Base-by-base conservation (phyloP, 2,888 invertebrate species). In the Epinotia brunnichana region DNA sequence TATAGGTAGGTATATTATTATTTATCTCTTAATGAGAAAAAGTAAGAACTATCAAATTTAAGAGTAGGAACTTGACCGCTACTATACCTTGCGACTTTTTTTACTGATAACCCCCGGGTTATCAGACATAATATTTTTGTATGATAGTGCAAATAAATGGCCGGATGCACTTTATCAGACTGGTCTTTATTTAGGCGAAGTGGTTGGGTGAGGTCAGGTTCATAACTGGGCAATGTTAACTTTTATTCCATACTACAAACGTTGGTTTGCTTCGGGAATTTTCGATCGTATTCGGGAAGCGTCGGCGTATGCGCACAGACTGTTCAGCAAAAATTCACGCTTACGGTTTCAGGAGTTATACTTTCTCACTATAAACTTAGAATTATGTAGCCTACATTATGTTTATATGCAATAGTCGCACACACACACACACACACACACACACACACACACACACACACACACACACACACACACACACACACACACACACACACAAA, bases 81-180 rank as follows among this genome's bases (percentile, higher is more conserved):
- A 24, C 17, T 41, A 54, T 72, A 67, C 61, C 67, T 62, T 67
- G 54, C 19, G 21, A 61, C 67, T 56, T 72, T 72, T 72, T 56
- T 61, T 48, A 57, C 44, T 11, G 71, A 72, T 61, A 72, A 35
- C 61, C 54, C 44, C n/a, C n/a, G 48, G 67, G 61, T 67, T 72
- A 72, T 72, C 72, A n/a, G 2, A 2, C 48, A 39, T 53, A 56
- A 51, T 67, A 61, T 68, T 72, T 72, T 72, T 44, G 54, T 68
- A 17, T 48, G 72, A 48, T 61, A 67, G 61, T 72, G 72, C 72
- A 68, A 73, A 73, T 73, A 73, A 69, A 15, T 13, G 69, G 57
- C 68, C 73, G 73, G 73, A 73, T 73, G 73, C 73, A 69, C 39
- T 69, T 63, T 73, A 73, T 73, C 69, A 24, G 67, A 24, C 57